Percentiles rank a stretch among this genome's conserved stretches.
Evolutionary conservation across 2,113 vertebrate genomes (phyloP).

Genomic region (Tamias sibiricus): DNA sequence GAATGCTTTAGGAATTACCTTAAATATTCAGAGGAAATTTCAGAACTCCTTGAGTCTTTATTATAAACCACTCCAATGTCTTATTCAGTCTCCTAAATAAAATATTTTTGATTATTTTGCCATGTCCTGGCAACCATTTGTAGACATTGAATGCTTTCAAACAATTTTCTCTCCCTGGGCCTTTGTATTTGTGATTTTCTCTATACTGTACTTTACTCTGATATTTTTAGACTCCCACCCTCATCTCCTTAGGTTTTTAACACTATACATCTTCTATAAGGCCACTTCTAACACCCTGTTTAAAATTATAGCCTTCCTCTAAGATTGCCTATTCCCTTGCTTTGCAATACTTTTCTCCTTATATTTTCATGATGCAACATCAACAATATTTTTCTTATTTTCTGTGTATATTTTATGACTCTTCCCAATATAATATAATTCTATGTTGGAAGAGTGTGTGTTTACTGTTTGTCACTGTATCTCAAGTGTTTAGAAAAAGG

Average conservation of each 20-base stretch:
- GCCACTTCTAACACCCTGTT: background rate
- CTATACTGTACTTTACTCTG: background rate
- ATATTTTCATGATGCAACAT: background rate
- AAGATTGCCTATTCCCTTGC: background rate
- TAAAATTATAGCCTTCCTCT: background rate
- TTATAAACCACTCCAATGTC: background rate
- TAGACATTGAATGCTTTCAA: background rate
- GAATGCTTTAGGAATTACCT: background rate
- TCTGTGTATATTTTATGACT: background rate
- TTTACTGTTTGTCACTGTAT: background rate
- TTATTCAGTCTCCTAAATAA: background rate
- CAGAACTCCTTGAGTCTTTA: conserved; percentile 21
- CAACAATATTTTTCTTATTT: background rate
- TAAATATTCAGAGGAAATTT: background rate
- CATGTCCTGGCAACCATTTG: background rate
- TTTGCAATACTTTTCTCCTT: background rate
- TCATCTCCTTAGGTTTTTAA: background rate
- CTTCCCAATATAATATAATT: background rate
- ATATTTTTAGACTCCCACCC: background rate
- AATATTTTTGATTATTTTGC: conserved; percentile 7
- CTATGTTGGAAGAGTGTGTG: background rate
- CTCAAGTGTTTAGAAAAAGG: background rate
- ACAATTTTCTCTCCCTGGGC: background rate
- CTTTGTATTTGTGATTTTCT: background rate
- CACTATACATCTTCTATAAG: background rate